Conservation (phyloP, 2,113 vertebrate species). For the Corydoras sp. region DNA sequence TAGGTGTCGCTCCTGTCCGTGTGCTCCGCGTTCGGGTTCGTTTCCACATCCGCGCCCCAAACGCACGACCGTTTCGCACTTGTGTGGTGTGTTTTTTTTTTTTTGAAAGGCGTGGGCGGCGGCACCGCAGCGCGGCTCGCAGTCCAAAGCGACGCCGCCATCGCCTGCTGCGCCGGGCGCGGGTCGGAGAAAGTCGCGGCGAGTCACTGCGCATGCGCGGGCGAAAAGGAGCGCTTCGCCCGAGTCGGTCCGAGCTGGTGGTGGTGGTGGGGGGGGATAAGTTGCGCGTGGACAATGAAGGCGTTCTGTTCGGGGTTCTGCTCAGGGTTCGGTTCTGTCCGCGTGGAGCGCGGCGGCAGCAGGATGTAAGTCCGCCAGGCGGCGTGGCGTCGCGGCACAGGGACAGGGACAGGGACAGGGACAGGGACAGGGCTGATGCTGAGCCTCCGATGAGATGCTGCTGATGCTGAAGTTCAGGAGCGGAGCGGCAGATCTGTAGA, state of each 20-base stretch:
- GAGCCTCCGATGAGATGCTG: conserved; percentile 12
- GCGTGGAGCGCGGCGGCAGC: conserved; percentile 25
- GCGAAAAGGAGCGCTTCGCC: not conserved
- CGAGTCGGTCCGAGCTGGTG: too few species aligned
- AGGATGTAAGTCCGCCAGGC: conserved; percentile 4
- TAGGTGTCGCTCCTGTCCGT: too few species aligned
- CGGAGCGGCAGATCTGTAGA: conserved; percentile 29
- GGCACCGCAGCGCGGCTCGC: too few species aligned
- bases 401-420: not conserved
- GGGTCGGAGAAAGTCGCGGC: too few species aligned
- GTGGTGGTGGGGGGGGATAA: too few species aligned
- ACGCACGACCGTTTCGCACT: too few species aligned
- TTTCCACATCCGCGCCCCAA: too few species aligned
- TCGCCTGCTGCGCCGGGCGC: too few species aligned
- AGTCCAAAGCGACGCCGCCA: too few species aligned
- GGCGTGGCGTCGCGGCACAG: not conserved
- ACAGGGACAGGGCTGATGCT: conserved; percentile 4
- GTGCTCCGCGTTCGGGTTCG: too few species aligned
- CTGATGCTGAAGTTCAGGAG: conserved; percentile 30
- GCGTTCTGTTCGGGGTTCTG: not conserved
- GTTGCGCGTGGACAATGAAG: conserved; percentile 16
- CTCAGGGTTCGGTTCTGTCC: not conserved
- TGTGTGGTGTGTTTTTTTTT: too few species aligned
- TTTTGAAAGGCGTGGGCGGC: too few species aligned
- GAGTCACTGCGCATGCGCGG: not conserved